Base-by-base conservation (phyloP, 2,888 invertebrate species). In the Caenorhabditis drosophilae region DNA sequence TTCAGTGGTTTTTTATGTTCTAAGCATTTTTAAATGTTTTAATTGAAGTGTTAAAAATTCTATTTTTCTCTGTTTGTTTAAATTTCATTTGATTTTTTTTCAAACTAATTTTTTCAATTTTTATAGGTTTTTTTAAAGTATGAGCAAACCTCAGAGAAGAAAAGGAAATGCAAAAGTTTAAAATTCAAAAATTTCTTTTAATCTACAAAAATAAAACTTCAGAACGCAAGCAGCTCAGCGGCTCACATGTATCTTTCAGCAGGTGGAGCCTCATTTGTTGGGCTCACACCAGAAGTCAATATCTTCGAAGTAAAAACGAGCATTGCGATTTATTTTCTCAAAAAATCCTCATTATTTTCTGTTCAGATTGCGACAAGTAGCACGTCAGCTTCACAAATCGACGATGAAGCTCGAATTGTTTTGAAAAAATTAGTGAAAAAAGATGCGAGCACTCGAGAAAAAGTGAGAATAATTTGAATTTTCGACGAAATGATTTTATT, bases 361-460 rank as follows among this genome's bases (percentile, higher is more conserved):
- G 12, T n/a, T 36, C 26, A 31, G 31, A 40, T 20, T 40, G 18
- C 3, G 18, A 50, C 51, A 4, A 54, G 55, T 23, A n/a, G 9
- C 2, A 12, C 40, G 51, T 53, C 23, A 35, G 35, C 46, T 11
- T 42, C 26, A 4, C 67, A 73, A 41, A 47, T 79, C 11, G 73
- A 76, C 31, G 66, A 70, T 22, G 77, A 80, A 34, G 50, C 75
- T 16, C 51, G 69, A 11, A 69, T 78, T 23, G 55, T 76, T 15
- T 69, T 80, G 40, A 70, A 67, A 41, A 78, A 78, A 44, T 54
- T 80, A 40, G 50, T 72, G 15, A 80, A 80, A 45, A 75, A 75
- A 44, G 80, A 80, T 38, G 42, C 73, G 15, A 54, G 61, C 38
- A 80, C 80, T 1, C 53, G 79, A 27, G 80, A 80, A 55, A 80